Conservation (phyloP, 2,113 vertebrate species). For the Capra hircus region DNA sequence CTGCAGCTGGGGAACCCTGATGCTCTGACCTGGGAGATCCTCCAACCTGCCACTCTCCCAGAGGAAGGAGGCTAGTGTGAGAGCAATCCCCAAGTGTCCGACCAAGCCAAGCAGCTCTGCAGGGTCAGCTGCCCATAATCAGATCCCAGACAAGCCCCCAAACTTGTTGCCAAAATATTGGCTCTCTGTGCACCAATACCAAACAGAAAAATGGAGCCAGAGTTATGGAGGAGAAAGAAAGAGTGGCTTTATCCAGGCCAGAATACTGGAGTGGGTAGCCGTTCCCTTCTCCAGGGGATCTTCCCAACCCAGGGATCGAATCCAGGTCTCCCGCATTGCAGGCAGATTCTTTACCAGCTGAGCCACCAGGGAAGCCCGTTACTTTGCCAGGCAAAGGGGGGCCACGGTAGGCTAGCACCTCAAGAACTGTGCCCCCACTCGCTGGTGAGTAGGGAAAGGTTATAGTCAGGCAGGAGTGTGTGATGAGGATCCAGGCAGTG, state of each 20-base stretch:
- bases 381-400: background rate
- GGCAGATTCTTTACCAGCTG: background rate
- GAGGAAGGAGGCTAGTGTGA: background rate
- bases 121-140: background rate
- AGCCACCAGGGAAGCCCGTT: background rate
- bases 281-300: background rate
- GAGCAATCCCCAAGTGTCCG: background rate
- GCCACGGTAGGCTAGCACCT: background rate
- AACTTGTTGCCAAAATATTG: background rate
- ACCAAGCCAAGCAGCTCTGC: background rate
- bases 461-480: background rate
- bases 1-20: background rate
- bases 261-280: background rate
- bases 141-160: background rate
- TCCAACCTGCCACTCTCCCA: fast-evolving
- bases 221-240: background rate
- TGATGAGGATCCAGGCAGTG: background rate
- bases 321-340: background rate
- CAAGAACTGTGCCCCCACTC: background rate
- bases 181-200: background rate
- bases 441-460: background rate
- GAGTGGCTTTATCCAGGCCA: background rate
- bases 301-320: background rate
- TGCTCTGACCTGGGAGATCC: background rate
- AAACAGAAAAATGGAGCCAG: background rate